Percentiles rank a stretch among this genome's conserved stretches.
Conservation (phyloP, 2,113 vertebrate species). For the Cyanocitta stelleri region DNA sequence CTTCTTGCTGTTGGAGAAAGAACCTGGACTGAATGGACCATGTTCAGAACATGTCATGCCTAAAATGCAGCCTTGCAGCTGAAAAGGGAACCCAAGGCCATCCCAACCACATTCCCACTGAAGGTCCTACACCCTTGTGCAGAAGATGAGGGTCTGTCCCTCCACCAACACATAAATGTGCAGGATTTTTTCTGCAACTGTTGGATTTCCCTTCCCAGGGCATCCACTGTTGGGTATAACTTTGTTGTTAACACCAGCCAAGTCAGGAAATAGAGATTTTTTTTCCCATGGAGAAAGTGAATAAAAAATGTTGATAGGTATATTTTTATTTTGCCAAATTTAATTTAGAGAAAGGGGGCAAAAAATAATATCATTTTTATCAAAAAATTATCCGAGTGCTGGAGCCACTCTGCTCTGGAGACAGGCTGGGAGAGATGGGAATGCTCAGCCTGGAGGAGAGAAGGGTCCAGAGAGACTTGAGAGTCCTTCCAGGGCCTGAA, state of each 20-base stretch:
- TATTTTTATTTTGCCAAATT: neutral
- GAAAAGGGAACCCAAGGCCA: neutral
- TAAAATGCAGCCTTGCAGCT: neutral
- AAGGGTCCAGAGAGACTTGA: accelerated
- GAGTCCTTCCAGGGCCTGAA: accelerated
- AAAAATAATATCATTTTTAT: neutral
- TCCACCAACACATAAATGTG: neutral
- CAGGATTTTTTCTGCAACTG: neutral
- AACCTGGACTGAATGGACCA: neutral
- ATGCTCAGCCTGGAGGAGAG: neutral
- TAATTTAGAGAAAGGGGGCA: neutral
- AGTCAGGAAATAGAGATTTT: neutral
- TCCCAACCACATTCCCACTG: neutral
- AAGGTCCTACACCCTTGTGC: neutral
- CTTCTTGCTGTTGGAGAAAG: neutral
- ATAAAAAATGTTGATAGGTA: neutral
- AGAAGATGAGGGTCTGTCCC: neutral
- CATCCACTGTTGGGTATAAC: neutral
- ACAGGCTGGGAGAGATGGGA: neutral
- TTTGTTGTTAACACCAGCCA: neutral
- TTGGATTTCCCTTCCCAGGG: neutral
- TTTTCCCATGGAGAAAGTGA: neutral
- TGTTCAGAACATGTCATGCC: neutral
- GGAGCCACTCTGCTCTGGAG: neutral
- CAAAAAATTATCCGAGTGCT: accelerated